Evolutionary conservation across 1,140 invertebrate species (phyloP).

Genomic region (Acromyrmex charruanus): DNA sequence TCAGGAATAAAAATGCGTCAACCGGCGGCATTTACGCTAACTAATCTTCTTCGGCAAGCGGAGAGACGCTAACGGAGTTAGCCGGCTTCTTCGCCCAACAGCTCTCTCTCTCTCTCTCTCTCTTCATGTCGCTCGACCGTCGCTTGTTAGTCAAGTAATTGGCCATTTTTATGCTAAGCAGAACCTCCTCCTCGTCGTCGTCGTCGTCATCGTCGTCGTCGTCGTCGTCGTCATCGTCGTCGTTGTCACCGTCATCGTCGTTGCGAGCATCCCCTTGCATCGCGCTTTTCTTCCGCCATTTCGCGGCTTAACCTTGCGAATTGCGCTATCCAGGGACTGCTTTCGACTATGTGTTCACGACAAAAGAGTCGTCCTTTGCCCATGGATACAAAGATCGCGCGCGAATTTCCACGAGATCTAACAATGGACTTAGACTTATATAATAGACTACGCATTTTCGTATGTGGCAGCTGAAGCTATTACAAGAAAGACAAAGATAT

Average conservation of each 20-base stretch:
- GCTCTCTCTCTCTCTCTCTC: conserved; percentile 50
- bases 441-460: no score
- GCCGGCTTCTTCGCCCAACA: conserved; percentile 53
- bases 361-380: not conserved
- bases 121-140: conserved; percentile 66
- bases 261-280: not conserved
- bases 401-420: not conserved
- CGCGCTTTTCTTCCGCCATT: conserved; percentile 35
- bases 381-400: not conserved
- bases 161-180: conserved; percentile 84
- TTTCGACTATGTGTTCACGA: not conserved
- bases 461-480: no score
- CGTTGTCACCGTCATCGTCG: not conserved
- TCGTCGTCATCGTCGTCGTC: conserved; percentile 3
- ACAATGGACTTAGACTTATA: no score
- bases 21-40: conserved; percentile 83
- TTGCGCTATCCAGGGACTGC: not conserved
- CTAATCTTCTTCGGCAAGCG: conserved; percentile 82
- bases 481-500: no score
- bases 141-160: conserved; percentile 83
- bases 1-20: conserved; percentile 83
- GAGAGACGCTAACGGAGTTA: conserved; percentile 80
- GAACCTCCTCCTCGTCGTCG: conserved; percentile 19
- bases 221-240: not conserved
- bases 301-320: conserved; percentile 30